These are phyloP conservation scores for Trematomus bernacchii DNA, from an alignment of 2,797 vertebrate genomes.

Conservation along the genomic window DNA sequence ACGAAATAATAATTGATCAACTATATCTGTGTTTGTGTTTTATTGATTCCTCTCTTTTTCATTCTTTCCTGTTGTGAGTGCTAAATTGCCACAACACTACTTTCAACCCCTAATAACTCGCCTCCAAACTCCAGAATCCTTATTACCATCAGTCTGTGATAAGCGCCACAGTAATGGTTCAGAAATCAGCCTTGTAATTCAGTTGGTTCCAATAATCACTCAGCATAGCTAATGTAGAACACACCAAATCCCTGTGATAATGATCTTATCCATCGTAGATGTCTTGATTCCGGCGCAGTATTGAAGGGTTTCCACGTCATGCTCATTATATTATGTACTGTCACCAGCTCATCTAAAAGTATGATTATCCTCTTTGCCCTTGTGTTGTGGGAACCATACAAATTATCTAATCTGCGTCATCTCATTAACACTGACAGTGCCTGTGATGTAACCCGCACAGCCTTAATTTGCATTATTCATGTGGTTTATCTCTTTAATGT, in stretches of 20 bases:
- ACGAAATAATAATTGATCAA: too few relatives aligned
- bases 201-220: slow-evolving; percentile 81
- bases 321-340: slow-evolving; percentile 78
- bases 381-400: slow-evolving; percentile 74
- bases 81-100: background rate
- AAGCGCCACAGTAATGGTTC: slow-evolving; percentile 74
- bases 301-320: slow-evolving; percentile 68
- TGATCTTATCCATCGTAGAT: slow-evolving; percentile 81
- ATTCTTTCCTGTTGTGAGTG: too few relatives aligned
- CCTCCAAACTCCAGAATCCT: slow-evolving; percentile 58
- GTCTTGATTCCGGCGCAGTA: slow-evolving; percentile 67
- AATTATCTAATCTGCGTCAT: slow-evolving; percentile 75
- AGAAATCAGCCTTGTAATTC: slow-evolving; percentile 76
- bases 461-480: slow-evolving; percentile 82
- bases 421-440: slow-evolving; percentile 76
- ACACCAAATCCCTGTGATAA: slow-evolving; percentile 77
- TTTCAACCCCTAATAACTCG: slow-evolving; percentile 56
- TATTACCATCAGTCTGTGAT: slow-evolving; percentile 75
- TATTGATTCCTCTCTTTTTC: too few relatives aligned
- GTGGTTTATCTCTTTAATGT: slow-evolving; percentile 74
- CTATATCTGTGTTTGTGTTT: too few relatives aligned
- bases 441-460: slow-evolving; percentile 67
- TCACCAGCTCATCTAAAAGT: slow-evolving; percentile 75
- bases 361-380: slow-evolving; percentile 76
- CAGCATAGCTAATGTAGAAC: slow-evolving; percentile 76